phyloP scores from a whole-genome alignment of 2,797 vertebrate genomes.

The Pelochelys cantorii region DNA sequence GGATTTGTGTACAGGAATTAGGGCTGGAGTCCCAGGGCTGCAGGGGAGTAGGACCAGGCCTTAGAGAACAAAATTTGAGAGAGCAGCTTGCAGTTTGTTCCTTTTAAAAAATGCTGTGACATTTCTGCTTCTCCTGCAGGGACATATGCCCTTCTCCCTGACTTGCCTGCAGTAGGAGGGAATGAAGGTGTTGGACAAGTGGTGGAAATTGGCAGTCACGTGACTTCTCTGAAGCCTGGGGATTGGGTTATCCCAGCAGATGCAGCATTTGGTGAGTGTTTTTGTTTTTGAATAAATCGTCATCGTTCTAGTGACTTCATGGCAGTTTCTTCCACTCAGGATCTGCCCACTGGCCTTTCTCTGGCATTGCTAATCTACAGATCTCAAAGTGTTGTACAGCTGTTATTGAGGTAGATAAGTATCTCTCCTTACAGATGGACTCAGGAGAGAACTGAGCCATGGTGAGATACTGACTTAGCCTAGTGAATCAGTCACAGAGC shows the following conservation, averaged over 20 bases:
- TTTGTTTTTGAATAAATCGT: background rate
- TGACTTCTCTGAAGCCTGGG: constrained; percentile 84
- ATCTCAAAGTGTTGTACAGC: background rate
- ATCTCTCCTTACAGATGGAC: background rate
- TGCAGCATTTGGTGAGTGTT: constrained; percentile 86
- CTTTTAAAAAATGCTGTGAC: background rate
- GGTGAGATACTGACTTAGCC: background rate
- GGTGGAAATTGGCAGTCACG: constrained; percentile 84
- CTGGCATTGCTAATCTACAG: background rate
- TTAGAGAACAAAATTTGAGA: background rate
- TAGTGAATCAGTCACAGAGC: background rate
- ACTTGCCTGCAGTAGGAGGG: constrained; percentile 92
- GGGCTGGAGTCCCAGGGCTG: background rate
- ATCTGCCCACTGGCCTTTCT: background rate
- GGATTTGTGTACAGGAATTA: background rate
- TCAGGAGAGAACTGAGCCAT: background rate
- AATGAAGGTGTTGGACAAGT: constrained; percentile 94
- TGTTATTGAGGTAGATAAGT: background rate
- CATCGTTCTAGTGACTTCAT: background rate
- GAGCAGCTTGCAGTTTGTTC: background rate
- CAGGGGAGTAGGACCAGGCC: background rate
- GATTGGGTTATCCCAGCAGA: constrained; percentile 92
- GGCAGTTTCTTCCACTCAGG: too few species aligned
- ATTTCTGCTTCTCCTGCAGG: constrained; percentile 78
- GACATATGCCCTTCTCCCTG: constrained; percentile 88